Percentiles rank a stretch among this genome's conserved stretches.
Conservation (phyloP, 1,140 invertebrate species). For the Drosophila busckii region DNA sequence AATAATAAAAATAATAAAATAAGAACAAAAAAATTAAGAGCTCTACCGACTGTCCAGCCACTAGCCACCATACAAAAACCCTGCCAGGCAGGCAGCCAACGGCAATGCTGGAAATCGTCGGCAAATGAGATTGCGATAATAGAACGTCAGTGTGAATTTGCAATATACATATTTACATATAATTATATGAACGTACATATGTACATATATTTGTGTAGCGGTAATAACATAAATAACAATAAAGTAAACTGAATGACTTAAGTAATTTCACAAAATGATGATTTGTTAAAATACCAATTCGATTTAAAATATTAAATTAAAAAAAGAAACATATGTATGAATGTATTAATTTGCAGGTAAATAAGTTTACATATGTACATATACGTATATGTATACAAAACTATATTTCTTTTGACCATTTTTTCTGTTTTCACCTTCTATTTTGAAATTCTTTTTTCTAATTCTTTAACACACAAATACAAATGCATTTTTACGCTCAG, state of each 20-base stretch:
- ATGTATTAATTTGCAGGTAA: too few relatives aligned
- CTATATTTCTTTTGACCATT: conserved; percentile 19
- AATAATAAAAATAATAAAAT: too few relatives aligned
- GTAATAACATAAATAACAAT: conserved; percentile 1
- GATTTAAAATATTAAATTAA: too few relatives aligned
- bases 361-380: not conserved
- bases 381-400: not conserved
- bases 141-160: conserved; percentile 6
- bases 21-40: conserved; percentile 40
- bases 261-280: too few relatives aligned
- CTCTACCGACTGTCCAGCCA: conserved; percentile 15
- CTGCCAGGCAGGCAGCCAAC: too few relatives aligned
- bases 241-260: not conserved
- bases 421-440: conserved; percentile 14
- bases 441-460: conserved; percentile 3
- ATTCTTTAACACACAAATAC: conserved; percentile 23
- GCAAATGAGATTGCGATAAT: conserved; percentile 54
- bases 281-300: too few relatives aligned
- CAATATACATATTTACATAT: too few relatives aligned
- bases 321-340: too few relatives aligned
- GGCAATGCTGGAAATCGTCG: conserved; percentile 40
- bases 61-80: too few relatives aligned
- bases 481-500: conserved; percentile 1
- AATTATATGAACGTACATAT: too few relatives aligned
- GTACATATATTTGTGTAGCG: not conserved